Percentiles rank a stretch among this genome's conserved stretches.
phyloP scores from a whole-genome alignment of 2,888 invertebrate genomes.

The Xylota sylvarum region DNA sequence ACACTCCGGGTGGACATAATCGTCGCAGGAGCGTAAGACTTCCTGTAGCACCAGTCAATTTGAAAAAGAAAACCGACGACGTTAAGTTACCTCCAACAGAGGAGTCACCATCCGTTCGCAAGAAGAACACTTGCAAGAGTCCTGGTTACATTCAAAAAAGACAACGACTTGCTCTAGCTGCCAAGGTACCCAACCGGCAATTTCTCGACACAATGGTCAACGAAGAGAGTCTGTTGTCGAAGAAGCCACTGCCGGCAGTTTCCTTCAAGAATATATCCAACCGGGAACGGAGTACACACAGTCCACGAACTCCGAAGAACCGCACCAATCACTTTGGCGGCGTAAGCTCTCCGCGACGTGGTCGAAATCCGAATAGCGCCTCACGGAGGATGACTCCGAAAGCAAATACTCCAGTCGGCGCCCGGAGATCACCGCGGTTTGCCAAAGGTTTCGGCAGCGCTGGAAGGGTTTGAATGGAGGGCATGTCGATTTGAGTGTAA shows the following conservation, averaged over 20 bases:
- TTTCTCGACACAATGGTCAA: slow-evolving; percentile 70
- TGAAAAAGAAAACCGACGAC: slow-evolving; percentile 37
- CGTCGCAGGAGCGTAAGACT: slow-evolving; percentile 66
- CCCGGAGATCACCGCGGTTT: slow-evolving; percentile 48
- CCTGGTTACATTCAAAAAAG: slow-evolving; percentile 77
- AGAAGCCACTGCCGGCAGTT: slow-evolving; percentile 35
- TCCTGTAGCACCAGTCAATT: slow-evolving; percentile 31
- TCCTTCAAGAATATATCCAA: slow-evolving; percentile 57
- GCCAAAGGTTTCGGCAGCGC: background rate
- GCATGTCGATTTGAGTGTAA: background rate
- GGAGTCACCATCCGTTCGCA: slow-evolving; percentile 72
- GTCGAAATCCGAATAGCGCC: slow-evolving; percentile 45
- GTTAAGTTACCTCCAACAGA: slow-evolving; percentile 3
- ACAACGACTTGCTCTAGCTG: slow-evolving; percentile 56
- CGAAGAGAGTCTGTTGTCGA: slow-evolving; percentile 61
- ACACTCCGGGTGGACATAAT: slow-evolving; percentile 37
- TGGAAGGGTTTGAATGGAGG: background rate
- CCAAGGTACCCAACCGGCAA: slow-evolving; percentile 66
- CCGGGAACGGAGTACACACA: slow-evolving; percentile 37
- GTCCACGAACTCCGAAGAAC: slow-evolving; percentile 65
- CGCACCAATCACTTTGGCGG: slow-evolving; percentile 62
- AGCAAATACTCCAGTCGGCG: slow-evolving; percentile 34
- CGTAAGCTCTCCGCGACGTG: slow-evolving; percentile 67
- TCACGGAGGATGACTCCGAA: slow-evolving; percentile 47
- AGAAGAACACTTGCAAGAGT: slow-evolving; percentile 74